Base-by-base conservation (phyloP, 2,113 vertebrate species). In the Indicator indicator region DNA sequence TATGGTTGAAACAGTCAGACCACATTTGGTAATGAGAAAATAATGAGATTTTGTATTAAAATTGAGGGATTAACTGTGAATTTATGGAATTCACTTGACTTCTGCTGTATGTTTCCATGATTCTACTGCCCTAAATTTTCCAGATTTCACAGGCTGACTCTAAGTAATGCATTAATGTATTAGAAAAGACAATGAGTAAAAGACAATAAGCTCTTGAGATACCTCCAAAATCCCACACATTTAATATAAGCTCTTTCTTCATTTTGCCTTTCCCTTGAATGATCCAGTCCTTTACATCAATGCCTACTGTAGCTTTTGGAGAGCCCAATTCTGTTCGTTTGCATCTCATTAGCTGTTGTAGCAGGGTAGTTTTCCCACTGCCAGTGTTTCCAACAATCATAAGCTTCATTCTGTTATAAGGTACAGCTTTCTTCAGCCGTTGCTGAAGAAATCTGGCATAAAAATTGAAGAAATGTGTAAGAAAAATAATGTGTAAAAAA, bases 221-320 rank as follows among this genome's bases (percentile, higher is more conserved):
- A 99, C 99, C 99, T 98, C 99, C 98, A 95, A 99, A 99, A 96
- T 99, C 99, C 99, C 99, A 99, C 58, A 99, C 98, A 63, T 99
- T 99, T 72, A 99, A 96, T 84, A 99, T 75, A 67, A 99, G 95
- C 78, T 99, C 98, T 94, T 98, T 98, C 84, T 98, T 98, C 77
- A 91, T 94, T 97, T 96, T 98, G 93, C 98, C 98, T 83, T 98
- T 98, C 33, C 98, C 97, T 58, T 96, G 98, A 87, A 99, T 94
- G 76, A 92, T 89, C 99, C 99, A 99, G 89, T 99, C 99, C 63
- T 95, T 97, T n/a, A 99, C 98, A 15, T 98, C 98, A n/a, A 99
- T 98, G 83, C 98, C 98, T 10, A 97, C 94, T 3, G 97, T 97
- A 18, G 96, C 44, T 23, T 84, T 97, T 19, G 97, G 97, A 14